These are phyloP conservation scores for Cataglyphis livida DNA, from an alignment of 2,888 invertebrate genomes.

Conservation along the genomic window DNA sequence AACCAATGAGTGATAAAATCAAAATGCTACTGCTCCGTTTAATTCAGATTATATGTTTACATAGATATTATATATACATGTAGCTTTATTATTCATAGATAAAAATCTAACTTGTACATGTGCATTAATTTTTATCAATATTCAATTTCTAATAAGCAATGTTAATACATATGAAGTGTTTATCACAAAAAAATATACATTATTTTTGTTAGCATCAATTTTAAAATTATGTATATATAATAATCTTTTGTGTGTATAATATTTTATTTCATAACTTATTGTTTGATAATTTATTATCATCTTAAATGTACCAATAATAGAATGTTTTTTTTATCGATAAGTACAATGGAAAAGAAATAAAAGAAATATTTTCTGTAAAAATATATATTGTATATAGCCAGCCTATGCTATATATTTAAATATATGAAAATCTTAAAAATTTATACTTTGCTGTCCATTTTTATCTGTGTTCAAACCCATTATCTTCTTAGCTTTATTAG, in stretches of 20 bases:
- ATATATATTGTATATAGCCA: not conserved
- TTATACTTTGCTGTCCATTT: constrained; percentile 33
- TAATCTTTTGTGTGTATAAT: not conserved
- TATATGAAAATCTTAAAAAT: constrained; percentile 61
- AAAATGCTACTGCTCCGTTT: not conserved
- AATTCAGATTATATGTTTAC: not conserved
- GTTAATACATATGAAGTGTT: not conserved
- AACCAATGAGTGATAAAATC: not conserved
- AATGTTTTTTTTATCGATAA: constrained; percentile 6
- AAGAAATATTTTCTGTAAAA: constrained; percentile 1
- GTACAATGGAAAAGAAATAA: not conserved
- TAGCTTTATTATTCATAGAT: constrained; percentile 5
- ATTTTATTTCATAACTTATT: constrained; percentile 16
- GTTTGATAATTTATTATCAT: constrained; percentile 13
- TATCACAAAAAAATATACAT: not conserved
- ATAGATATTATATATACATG: not conserved
- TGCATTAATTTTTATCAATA: not conserved
- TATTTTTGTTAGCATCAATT: not conserved
- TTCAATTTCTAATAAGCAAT: not conserved
- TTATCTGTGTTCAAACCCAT: constrained; percentile 61
- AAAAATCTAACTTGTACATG: not conserved
- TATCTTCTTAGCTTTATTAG: constrained; percentile 89
- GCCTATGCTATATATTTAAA: constrained; percentile 1
- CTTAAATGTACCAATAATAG: not conserved
- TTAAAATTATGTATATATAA: not conserved